These are phyloP conservation scores for Drosophila phalerata DNA, from an alignment of 2,888 invertebrate species.

Conservation along the genomic window DNA sequence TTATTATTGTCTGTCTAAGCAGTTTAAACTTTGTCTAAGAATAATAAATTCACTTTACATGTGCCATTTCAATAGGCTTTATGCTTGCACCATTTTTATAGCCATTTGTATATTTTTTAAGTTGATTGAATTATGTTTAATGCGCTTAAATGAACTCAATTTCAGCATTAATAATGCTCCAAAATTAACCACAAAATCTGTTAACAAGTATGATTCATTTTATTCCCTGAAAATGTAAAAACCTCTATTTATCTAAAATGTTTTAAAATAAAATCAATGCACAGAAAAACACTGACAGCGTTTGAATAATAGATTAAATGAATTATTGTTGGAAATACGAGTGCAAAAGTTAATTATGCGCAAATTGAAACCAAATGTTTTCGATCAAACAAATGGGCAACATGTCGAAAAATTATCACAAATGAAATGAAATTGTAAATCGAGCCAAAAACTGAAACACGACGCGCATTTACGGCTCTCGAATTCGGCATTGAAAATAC, in stretches of 20 bases:
- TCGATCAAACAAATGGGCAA: conserved; percentile 69
- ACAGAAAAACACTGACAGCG: not conserved
- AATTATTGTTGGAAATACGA: conserved; percentile 9
- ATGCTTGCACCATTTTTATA: conserved; percentile 8
- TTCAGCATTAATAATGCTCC: conserved; percentile 18
- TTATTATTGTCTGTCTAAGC: conserved; percentile 7
- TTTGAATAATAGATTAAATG: conserved; percentile 12
- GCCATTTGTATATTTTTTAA: conserved; percentile 3
- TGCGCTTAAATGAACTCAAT: conserved; percentile 39
- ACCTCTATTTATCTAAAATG: conserved; percentile 24
- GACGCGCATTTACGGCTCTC: conserved; percentile 44
- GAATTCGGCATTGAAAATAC: conserved; percentile 4
- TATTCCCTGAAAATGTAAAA: conserved; percentile 7
- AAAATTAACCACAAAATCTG: conserved; percentile 29
- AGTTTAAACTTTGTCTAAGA: not conserved
- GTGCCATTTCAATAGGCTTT: not conserved
- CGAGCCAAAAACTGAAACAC: conserved; percentile 50
- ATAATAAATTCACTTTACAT: conserved; percentile 2
- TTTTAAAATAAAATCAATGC: not conserved
- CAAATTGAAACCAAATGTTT: conserved; percentile 81
- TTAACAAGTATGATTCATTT: conserved; percentile 19
- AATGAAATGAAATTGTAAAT: conserved; percentile 60
- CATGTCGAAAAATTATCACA: conserved; percentile 57
- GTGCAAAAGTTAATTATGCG: conserved; percentile 74
- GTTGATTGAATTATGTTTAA: conserved; percentile 43